Evolutionary conservation across 1,140 invertebrate species (phyloP).

Genomic region (Propsilocerus akamusi): DNA sequence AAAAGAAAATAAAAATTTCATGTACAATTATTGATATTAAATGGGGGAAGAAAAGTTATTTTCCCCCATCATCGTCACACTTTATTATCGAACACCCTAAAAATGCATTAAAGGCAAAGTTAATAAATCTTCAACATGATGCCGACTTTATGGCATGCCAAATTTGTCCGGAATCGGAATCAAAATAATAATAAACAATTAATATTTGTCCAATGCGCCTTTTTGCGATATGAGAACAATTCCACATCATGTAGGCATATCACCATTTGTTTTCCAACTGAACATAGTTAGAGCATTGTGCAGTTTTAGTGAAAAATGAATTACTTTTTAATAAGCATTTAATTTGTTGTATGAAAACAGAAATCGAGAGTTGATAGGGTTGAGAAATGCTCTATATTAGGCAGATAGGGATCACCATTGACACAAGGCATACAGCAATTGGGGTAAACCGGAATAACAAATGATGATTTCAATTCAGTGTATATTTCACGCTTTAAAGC

Average conservation of each 20-base stretch:
- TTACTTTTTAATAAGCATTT: conserved; percentile 4
- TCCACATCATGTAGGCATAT: too few species aligned
- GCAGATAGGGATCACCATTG: background rate
- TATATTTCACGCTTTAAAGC: background rate
- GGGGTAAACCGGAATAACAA: background rate
- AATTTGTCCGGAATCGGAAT: too few species aligned
- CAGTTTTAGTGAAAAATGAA: background rate
- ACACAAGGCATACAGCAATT: background rate
- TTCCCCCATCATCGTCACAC: conserved; percentile 5
- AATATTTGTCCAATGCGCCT: too few species aligned
- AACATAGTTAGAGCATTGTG: too few species aligned
- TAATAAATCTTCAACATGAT: too few species aligned
- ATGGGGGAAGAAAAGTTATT: conserved; percentile 1
- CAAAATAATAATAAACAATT: too few species aligned
- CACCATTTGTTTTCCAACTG: too few species aligned
- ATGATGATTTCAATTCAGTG: background rate
- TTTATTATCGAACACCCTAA: background rate
- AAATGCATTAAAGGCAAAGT: too few species aligned
- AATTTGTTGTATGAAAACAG: background rate
- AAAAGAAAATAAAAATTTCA: background rate
- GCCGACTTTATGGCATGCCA: too few species aligned
- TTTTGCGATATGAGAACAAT: too few species aligned
- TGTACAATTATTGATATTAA: background rate
- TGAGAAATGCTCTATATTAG: background rate
- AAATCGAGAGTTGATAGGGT: too few species aligned